A percentile compares a stretch with the other conserved stretches of the same genome.
These are phyloP conservation scores for Odobenus rosmarus DNA, from an alignment of 2,113 vertebrate genomes.

Conservation along the genomic window DNA sequence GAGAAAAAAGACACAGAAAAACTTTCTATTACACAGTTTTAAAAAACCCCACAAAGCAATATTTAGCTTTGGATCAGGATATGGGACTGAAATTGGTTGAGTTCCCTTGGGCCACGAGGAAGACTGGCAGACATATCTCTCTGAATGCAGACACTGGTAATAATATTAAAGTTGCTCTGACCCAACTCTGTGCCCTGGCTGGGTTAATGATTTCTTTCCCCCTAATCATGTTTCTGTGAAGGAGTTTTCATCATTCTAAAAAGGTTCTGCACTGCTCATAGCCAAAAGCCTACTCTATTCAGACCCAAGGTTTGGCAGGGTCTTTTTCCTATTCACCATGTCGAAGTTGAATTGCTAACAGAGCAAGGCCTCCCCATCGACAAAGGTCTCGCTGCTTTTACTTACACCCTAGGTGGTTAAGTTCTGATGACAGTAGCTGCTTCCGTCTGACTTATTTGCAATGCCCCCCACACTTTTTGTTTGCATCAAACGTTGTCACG, in stretches of 20 bases:
- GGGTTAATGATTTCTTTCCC: constrained; percentile 64
- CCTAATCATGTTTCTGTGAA: constrained; percentile 49
- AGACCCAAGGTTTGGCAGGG: neutral
- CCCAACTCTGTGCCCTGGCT: constrained; percentile 57
- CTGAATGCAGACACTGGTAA: constrained; percentile 45
- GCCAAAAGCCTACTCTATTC: constrained; percentile 30
- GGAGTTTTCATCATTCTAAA: constrained; percentile 62
- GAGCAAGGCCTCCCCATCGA: neutral
- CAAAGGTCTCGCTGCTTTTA: neutral
- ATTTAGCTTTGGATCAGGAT: constrained; percentile 53
- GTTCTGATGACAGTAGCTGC: neutral
- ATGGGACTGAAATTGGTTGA: constrained; percentile 59
- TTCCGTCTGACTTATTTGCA: neutral
- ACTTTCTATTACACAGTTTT: constrained; percentile 24
- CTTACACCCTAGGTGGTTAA: neutral
- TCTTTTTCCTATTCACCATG: neutral
- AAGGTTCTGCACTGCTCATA: neutral
- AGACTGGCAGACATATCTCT: constrained; percentile 20
- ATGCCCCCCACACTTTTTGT: neutral
- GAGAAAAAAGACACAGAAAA: constrained; percentile 35
- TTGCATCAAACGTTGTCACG: neutral
- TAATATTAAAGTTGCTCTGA: constrained; percentile 45
- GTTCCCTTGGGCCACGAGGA: neutral
- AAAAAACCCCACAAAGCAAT: constrained; percentile 24
- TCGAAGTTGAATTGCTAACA: neutral